Conservation (phyloP, 2,797 vertebrate genomes). For the Aulostomus chinensis region DNA sequence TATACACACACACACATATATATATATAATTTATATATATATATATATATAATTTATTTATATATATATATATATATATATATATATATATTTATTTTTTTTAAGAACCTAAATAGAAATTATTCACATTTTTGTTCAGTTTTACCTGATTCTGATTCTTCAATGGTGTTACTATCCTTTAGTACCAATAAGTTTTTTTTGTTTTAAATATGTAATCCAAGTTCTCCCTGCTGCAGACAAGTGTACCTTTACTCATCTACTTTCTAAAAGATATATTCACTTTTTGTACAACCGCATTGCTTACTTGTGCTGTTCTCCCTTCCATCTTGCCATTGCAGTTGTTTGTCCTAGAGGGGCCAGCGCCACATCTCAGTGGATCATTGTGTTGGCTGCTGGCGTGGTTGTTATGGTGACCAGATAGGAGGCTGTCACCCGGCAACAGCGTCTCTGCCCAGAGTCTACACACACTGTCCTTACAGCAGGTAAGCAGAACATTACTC, state of each 20-base stretch:
- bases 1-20: no score
- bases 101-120: no score
- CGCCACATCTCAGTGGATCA: slow-evolving; percentile 69
- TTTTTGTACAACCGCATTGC: slow-evolving; percentile 24
- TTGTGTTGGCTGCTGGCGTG: slow-evolving; percentile 60
- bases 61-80: no score
- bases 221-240: no score
- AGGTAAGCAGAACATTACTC: slow-evolving; percentile 95
- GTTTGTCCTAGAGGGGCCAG: slow-evolving; percentile 81
- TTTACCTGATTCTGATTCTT: no score
- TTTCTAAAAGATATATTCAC: not conserved
- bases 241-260: not conserved
- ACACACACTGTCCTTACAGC: slow-evolving; percentile 98
- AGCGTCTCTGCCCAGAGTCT: slow-evolving; percentile 97
- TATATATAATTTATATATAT: no score
- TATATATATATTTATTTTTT: no score
- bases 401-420: slow-evolving; percentile 83
- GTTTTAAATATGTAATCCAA: not conserved
- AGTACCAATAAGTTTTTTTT: no score
- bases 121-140: no score
- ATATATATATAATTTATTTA: no score
- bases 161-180: no score
- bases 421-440: slow-evolving; percentile 91
- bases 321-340: slow-evolving; percentile 79
- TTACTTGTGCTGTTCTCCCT: slow-evolving; percentile 81